phyloP scores from a whole-genome alignment of 1,140 invertebrate species.

The Heliconius hermathena region DNA sequence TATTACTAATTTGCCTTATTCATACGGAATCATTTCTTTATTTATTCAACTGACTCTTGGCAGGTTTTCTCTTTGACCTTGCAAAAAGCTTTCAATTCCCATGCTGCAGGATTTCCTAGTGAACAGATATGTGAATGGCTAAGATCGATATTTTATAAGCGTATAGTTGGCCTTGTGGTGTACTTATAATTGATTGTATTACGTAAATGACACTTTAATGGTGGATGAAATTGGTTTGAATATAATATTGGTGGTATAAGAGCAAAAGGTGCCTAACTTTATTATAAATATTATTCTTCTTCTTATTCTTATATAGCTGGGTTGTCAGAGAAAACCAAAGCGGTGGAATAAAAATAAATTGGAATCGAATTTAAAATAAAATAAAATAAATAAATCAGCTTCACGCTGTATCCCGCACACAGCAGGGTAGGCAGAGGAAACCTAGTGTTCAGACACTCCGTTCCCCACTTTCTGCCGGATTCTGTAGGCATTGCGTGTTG shows the following conservation, averaged over 20 bases:
- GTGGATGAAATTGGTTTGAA: slow-evolving; percentile 18
- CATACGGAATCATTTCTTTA: neutral
- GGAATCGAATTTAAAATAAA: no score
- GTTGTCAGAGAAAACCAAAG: no score
- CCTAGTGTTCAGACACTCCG: no score
- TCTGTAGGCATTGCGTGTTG: no score
- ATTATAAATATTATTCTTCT: neutral
- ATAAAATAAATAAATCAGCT: no score
- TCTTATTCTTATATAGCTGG: no score
- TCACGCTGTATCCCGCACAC: no score
- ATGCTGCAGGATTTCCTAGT: slow-evolving; percentile 46
- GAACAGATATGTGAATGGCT: slow-evolving; percentile 43
- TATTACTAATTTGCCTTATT: no score
- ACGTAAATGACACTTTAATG: slow-evolving; percentile 19
- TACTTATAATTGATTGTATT: slow-evolving; percentile 27
- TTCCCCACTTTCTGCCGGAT: no score
- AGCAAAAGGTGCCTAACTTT: neutral
- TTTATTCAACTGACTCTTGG: neutral
- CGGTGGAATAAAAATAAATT: no score
- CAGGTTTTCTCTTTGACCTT: slow-evolving; percentile 25
- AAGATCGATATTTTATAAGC: slow-evolving; percentile 39
- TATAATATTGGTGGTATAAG: neutral
- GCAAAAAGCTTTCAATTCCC: slow-evolving; percentile 27
- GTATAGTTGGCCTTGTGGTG: slow-evolving; percentile 36
- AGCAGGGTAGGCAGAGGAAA: no score